Evolutionary conservation across 2,888 invertebrate species (phyloP).

Genomic region (Epiblema foenella): DNA sequence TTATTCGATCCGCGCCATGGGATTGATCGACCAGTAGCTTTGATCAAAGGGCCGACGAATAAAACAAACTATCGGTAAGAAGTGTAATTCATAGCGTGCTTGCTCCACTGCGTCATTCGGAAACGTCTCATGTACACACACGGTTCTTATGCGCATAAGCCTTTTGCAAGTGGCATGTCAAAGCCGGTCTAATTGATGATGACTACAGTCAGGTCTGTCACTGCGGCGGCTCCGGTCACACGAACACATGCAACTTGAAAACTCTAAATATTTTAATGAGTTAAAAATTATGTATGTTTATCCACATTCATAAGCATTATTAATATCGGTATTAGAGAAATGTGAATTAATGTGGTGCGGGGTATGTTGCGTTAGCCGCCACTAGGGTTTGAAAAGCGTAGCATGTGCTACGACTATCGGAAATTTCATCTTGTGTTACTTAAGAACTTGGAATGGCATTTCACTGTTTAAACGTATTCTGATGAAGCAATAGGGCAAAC

Average conservation of each 20-base stretch:
- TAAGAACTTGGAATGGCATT: constrained; percentile 17
- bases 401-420: constrained; percentile 36
- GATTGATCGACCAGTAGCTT: constrained; percentile 58
- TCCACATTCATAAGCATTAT: constrained; percentile 34
- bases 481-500: not conserved
- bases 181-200: constrained; percentile 59
- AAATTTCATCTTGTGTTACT: constrained; percentile 24
- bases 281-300: constrained; percentile 38
- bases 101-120: constrained; percentile 39
- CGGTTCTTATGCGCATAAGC: not conserved
- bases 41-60: constrained; percentile 61
- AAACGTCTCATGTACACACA: not conserved
- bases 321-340: constrained; percentile 38
- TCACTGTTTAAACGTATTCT: not conserved
- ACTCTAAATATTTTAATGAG: constrained; percentile 45
- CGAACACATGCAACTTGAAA: constrained; percentile 54
- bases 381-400: constrained; percentile 38
- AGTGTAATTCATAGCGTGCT: constrained; percentile 62
- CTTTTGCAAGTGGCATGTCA: constrained; percentile 7
- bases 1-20: constrained; percentile 61
- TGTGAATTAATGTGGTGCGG: constrained; percentile 39
- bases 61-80: constrained; percentile 55
- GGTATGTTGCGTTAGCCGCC: constrained; percentile 28
- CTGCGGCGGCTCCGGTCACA: constrained; percentile 60
- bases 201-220: constrained; percentile 55